A percentile compares a stretch with the other conserved stretches of the same genome.
These are phyloP conservation scores for Teleopsis dalmanni DNA, from an alignment of 1,140 invertebrate species.

Conservation along the genomic window DNA sequence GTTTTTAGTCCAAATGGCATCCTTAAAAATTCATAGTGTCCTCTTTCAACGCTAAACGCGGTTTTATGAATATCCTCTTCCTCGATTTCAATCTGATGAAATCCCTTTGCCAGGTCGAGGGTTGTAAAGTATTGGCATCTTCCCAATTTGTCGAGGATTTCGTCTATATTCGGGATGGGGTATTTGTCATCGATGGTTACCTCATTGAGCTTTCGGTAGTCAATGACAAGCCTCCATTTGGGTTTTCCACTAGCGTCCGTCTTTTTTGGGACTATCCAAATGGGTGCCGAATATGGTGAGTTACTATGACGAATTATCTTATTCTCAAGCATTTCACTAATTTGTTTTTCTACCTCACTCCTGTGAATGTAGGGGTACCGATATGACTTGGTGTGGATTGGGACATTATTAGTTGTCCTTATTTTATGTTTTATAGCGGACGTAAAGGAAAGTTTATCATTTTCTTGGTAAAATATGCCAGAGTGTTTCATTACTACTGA, in stretches of 20 bases:
- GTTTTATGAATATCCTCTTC: conserved; percentile 43
- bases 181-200: conserved; percentile 34
- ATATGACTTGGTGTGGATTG: conserved; percentile 6
- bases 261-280: conserved; percentile 16
- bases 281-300: conserved; percentile 9
- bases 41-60: conserved; percentile 40
- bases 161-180: conserved; percentile 48
- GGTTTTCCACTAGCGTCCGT: conserved; percentile 20
- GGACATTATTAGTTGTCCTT: neutral
- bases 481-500: neutral
- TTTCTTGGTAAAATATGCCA: neutral
- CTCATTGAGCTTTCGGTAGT: conserved; percentile 38
- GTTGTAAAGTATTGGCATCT: conserved; percentile 44
- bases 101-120: conserved; percentile 46
- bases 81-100: conserved; percentile 48
- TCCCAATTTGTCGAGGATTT: conserved; percentile 44
- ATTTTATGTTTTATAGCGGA: conserved; percentile 10
- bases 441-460: conserved; percentile 2
- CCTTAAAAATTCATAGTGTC: conserved; percentile 38
- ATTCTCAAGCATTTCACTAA: conserved; percentile 11
- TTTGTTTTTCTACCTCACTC: conserved; percentile 8
- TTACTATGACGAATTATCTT: conserved; percentile 9
- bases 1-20: conserved; percentile 46
- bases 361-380: conserved; percentile 10
- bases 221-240: conserved; percentile 37